Evolutionary conservation across 2,797 vertebrate species (phyloP), one percentile per base, ranked within the genome.

Genomic region (Cercopithecus petaurista): DNA sequence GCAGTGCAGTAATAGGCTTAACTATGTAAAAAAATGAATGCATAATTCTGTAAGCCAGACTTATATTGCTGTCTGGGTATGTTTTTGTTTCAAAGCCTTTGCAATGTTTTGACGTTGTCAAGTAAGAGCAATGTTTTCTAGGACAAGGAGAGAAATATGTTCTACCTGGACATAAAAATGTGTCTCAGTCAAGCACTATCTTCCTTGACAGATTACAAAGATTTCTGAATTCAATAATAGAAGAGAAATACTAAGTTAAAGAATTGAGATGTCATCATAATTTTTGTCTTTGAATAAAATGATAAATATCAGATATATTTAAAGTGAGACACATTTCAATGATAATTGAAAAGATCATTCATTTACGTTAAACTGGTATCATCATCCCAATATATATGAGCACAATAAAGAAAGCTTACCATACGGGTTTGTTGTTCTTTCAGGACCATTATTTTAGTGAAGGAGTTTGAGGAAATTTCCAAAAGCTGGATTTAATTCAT

Each of bases 221-320:
- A 72, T 9, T 95, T 93, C 83, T 93, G 13, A 84, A 87, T 64
- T 84, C 5, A 48, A 33, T 94, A 94, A 1, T 10, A 93, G 36
- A 39, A 4, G 36, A 52, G 11, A 1, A 52, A 1, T 1, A n/a
- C 0, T 9, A 17, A 76, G 13, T 36, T n/a, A 86, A 87, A 70
- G 4, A 10, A 48, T 50, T 83, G 48, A 15, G 15, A 36, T 90
- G 4, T 28, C 75, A 8, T 26, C 59, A 43, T 4, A 67, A 93
- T 76, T 80, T 86, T 72, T 36, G 10, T 90, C 13, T 7, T 36
- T 19, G 41, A 50, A 26, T 57, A 85, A 52, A 83, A 4, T 67
- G 48, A 2, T 96, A n/a, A 75, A 13, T 52, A 22, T 24, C 14
- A 90, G 24, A 19, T 57, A 59, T 11, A 30, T 93, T 41, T 87